Evolutionary conservation across 2,113 vertebrate species (phyloP), one percentile per base, ranked within the genome.

Genomic region (Tachycineta bicolor): DNA sequence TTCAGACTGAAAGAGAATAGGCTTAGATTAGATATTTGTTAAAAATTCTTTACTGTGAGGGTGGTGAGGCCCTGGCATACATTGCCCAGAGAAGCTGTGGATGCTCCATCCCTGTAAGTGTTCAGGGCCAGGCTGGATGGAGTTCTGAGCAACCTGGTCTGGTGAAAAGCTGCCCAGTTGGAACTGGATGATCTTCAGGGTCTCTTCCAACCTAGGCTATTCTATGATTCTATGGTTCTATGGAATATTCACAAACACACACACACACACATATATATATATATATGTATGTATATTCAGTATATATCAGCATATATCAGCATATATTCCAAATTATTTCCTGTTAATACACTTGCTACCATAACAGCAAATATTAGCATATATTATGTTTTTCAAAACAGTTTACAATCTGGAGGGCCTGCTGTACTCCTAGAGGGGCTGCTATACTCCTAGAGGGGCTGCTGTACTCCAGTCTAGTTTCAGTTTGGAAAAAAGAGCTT

Each of bases 361-460:
- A 9, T 73, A 58, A 53, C 22, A 62, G 14, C 16, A 88, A 93
- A 82, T 43, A 53, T 49, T 53, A 69, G 37, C 4, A 9, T 41
- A 14, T 53, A 75, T 79, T 28, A 65, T 47, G 23, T 50, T 78
- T 95, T 93, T 87, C 23, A 69, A 80, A 86, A 34, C 43, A 85
- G 41, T 73, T 91, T 50, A 47, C 23, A 71, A 3, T 67, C 1
- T 0, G 0, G 29, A 79, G 12, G 43, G 28, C 53, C 86, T 85
- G 62, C 11, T 60, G 2, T 50, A 39, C 14, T 31, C 29, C 62
- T 81, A 0, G 24, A 67, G 11, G 41, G 25, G 52, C 52, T 82
- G 34, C 7, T 68, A 3, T 68, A 43, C 21, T 23, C 29, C 64
- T 0, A 2, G 24, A 67, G 11, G 41, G 25, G 52, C 56, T 82